Conservation (phyloP, 1,140 invertebrate species). For the Caenorhabditis tropicalis region DNA sequence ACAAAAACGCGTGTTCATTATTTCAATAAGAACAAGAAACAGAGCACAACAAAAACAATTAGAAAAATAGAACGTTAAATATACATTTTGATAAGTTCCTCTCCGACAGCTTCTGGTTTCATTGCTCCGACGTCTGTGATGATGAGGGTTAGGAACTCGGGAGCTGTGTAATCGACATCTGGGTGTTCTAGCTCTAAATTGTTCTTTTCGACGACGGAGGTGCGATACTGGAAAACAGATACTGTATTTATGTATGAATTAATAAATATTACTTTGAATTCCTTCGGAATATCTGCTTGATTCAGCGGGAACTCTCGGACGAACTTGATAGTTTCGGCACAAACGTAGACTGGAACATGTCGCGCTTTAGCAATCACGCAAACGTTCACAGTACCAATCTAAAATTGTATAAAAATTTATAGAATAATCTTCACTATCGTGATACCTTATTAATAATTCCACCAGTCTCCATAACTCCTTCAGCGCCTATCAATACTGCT, state of each 20-base stretch:
- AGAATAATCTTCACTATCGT: neutral
- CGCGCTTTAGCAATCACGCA: constrained; percentile 88
- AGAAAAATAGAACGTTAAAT: constrained; percentile 75
- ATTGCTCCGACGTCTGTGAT: constrained; percentile 94
- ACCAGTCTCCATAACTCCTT: constrained; percentile 94
- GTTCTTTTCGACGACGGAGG: constrained; percentile 74
- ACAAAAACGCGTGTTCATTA: neutral
- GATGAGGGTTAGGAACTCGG: constrained; percentile 86
- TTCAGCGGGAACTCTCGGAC: constrained; percentile 89
- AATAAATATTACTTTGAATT: constrained; percentile 78
- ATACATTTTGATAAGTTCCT: constrained; percentile 95
- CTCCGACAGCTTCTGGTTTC: constrained; percentile 92
- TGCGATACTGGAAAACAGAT: constrained; percentile 77
- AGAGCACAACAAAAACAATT: neutral
- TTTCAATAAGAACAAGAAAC: neutral
- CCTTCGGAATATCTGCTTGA: constrained; percentile 86
- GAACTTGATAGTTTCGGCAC: constrained; percentile 97
- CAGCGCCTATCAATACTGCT: constrained; percentile 92
- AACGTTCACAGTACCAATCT: constrained; percentile 89
- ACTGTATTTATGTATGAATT: neutral
- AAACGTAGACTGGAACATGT: constrained; percentile 93
- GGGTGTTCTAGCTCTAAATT: constrained; percentile 80
- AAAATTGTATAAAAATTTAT: too few species aligned
- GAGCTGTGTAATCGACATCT: constrained; percentile 93
- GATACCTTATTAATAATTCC: constrained; percentile 98